Conservation (phyloP, 2,113 vertebrate genomes). For the Charadrius vociferus region DNA sequence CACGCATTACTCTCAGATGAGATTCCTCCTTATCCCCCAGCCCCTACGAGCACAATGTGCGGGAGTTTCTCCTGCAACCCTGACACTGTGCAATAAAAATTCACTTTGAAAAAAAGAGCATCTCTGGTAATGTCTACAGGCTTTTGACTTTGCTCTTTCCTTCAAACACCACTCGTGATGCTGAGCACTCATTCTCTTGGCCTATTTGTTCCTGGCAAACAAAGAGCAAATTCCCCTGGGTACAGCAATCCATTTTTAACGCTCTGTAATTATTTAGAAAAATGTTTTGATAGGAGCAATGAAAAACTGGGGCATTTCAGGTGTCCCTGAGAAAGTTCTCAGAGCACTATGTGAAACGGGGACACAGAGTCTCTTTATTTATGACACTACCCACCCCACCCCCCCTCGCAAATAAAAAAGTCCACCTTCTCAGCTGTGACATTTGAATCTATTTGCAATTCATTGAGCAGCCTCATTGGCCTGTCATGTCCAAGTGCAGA, state of each 20-base stretch:
- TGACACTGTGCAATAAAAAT: background rate
- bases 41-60: background rate
- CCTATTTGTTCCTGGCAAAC: constrained; percentile 68
- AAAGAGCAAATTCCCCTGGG: constrained; percentile 53
- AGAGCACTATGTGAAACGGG: background rate
- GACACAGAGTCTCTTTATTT: background rate
- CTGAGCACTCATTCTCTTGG: constrained; percentile 53
- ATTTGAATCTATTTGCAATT: constrained; percentile 11
- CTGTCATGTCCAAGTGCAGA: background rate
- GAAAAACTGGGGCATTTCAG: constrained; percentile 58
- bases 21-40: background rate
- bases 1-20: background rate
- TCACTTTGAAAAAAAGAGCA: background rate
- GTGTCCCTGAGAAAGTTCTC: constrained; percentile 47
- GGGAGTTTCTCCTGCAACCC: background rate
- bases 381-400: background rate
- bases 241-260: constrained; percentile 64
- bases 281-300: constrained; percentile 46
- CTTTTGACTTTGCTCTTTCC: constrained; percentile 67
- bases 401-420: background rate
- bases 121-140: background rate
- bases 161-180: constrained; percentile 60
- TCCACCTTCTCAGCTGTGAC: background rate
- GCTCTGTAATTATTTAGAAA: constrained; percentile 62
- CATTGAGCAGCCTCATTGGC: background rate